Evolutionary conservation across 1,140 invertebrate species (phyloP).

Genomic region (Goniozus legneri): DNA sequence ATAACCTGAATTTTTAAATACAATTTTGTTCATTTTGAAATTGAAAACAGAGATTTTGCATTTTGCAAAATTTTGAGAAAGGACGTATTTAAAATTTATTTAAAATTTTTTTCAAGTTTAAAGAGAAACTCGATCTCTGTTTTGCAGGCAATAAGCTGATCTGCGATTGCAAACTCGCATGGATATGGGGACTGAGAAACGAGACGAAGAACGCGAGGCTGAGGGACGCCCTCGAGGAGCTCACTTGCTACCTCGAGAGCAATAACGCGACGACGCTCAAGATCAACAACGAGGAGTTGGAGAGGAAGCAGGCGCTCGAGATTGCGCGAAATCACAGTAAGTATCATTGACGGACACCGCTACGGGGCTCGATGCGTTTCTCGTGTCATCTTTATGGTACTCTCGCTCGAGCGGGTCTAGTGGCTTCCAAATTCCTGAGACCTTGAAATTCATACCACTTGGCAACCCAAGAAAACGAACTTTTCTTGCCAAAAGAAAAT

Average conservation of each 20-base stretch:
- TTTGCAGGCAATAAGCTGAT: constrained; percentile 72
- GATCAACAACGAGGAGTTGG: constrained; percentile 35
- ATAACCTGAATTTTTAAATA: too few relatives aligned
- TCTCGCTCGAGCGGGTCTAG: too few relatives aligned
- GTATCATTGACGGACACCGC: too few relatives aligned
- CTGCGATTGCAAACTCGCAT: constrained; percentile 74
- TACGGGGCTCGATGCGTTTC: too few relatives aligned
- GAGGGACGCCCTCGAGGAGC: constrained; percentile 62
- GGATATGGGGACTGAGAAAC: constrained; percentile 71
- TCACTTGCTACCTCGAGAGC: constrained; percentile 65
- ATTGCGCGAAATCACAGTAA: constrained; percentile 39
- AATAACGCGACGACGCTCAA: constrained; percentile 32
- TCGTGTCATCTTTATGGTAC: too few relatives aligned
- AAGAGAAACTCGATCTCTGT: constrained; percentile 6
- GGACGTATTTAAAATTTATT: constrained; percentile 4
- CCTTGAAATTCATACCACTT: too few relatives aligned
- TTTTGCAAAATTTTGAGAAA: too few relatives aligned
- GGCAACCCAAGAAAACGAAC: too few relatives aligned
- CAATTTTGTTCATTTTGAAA: too few relatives aligned
- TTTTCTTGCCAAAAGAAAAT: too few relatives aligned
- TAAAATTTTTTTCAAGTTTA: not conserved
- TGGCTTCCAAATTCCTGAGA: too few relatives aligned
- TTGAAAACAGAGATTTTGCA: too few relatives aligned
- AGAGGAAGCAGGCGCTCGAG: constrained; percentile 33
- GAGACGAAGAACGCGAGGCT: constrained; percentile 68